Evolutionary conservation across 2,113 vertebrate species (phyloP).

Genomic region (Hydropotes inermis): DNA sequence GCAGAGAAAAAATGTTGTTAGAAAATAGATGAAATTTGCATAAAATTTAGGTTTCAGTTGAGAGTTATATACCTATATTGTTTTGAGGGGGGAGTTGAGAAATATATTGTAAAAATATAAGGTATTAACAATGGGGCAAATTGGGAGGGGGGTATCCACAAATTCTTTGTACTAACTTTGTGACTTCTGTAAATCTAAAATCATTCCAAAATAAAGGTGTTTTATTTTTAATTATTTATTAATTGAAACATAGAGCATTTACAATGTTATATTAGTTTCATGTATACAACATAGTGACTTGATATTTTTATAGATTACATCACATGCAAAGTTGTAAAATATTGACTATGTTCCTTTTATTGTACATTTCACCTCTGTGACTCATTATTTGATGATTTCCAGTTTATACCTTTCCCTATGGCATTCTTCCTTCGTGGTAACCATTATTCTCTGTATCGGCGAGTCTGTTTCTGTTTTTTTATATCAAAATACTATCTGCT

Average conservation of each 20-base stretch:
- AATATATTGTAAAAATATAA: not conserved
- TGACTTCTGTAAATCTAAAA: not conserved
- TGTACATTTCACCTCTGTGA: not conserved
- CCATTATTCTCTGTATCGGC: accelerated
- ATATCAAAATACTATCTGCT: not conserved
- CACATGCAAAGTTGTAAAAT: not conserved
- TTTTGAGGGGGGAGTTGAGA: not conserved
- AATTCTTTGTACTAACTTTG: not conserved
- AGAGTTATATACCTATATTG: not conserved
- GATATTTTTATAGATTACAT: not conserved
- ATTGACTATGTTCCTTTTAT: not conserved
- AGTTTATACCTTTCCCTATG: not conserved
- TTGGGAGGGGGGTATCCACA: accelerated
- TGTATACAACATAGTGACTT: not conserved
- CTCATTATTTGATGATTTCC: not conserved
- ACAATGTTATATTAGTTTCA: not conserved
- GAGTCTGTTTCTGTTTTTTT: not conserved
- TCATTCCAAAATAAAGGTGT: not conserved
- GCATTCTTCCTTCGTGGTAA: not conserved
- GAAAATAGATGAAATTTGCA: not conserved
- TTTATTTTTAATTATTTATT: not conserved
- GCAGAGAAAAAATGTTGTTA: not conserved
- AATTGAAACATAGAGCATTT: not conserved
- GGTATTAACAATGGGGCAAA: not conserved
- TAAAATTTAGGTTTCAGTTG: not conserved